These are phyloP conservation scores for Spea hammondii DNA, from an alignment of 2,797 vertebrate genomes.

Conservation along the genomic window DNA sequence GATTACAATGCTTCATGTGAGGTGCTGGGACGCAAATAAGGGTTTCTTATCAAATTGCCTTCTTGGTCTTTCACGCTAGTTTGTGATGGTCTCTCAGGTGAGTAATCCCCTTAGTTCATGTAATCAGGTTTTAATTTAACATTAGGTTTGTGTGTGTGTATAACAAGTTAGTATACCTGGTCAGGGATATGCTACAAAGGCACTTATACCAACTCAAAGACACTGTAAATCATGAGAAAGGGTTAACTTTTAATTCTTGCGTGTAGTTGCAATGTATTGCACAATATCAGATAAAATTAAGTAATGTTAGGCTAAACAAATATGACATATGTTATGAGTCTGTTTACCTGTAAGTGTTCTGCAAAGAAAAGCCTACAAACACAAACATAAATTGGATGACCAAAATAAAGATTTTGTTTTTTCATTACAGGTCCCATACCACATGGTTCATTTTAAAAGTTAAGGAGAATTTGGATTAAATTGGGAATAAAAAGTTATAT, in stretches of 20 bases:
- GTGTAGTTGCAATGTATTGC: too few species aligned
- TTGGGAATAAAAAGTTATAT: too few species aligned
- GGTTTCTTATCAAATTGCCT: neutral
- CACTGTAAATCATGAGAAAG: too few species aligned
- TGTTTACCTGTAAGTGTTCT: conserved; percentile 36
- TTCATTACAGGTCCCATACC: neutral
- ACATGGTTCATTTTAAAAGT: too few species aligned
- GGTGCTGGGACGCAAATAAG: neutral
- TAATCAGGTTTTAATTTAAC: neutral
- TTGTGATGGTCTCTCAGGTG: neutral
- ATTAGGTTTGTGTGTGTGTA: neutral
- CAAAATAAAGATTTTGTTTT: conserved; percentile 3
- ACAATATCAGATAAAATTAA: neutral
- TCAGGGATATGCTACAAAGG: too few species aligned
- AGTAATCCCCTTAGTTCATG: neutral
- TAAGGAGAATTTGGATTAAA: too few species aligned
- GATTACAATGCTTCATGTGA: conserved; percentile 25
- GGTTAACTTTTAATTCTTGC: too few species aligned
- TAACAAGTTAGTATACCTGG: too few species aligned
- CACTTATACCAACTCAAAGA: too few species aligned
- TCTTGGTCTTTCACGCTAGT: neutral
- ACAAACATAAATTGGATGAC: conserved; percentile 38
- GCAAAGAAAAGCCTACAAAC: conserved; percentile 37
- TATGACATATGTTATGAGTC: neutral
- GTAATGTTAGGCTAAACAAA: neutral